These are phyloP conservation scores for Wiebesia pumilae DNA, from an alignment of 1,140 invertebrate species.

Conservation along the genomic window DNA sequence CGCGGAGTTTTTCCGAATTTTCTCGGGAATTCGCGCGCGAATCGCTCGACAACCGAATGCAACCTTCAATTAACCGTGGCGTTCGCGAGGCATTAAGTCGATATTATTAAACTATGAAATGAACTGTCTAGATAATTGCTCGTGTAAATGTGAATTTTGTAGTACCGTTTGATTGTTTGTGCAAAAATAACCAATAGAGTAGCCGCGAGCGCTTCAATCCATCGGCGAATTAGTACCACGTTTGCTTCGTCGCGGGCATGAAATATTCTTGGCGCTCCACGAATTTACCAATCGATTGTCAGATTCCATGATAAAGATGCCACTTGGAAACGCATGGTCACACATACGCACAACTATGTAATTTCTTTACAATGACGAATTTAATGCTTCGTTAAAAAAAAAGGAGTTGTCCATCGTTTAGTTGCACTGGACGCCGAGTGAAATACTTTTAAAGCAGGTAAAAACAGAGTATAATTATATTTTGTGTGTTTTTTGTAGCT, in stretches of 20 bases:
- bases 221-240: not conserved
- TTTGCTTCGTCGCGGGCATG: not conserved
- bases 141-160: not conserved
- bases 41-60: not conserved
- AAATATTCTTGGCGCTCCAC: not conserved
- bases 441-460: not conserved
- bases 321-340: not conserved
- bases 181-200: not conserved
- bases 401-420: too few species aligned
- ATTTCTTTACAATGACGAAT: not conserved
- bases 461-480: not conserved
- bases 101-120: conserved; percentile 3
- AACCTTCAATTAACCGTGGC: not conserved
- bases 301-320: not conserved
- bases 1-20: too few species aligned
- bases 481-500: too few species aligned
- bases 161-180: not conserved
- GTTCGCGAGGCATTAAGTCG: not conserved
- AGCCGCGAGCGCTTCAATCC: not conserved
- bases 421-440: not conserved
- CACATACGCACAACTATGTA: not conserved
- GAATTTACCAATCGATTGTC: not conserved
- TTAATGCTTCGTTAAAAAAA: not conserved
- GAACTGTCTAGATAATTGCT: not conserved
- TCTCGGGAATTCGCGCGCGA: not conserved